These are phyloP conservation scores for Scytalopus superciliaris DNA, from an alignment of 2,113 vertebrate species.

Conservation along the genomic window DNA sequence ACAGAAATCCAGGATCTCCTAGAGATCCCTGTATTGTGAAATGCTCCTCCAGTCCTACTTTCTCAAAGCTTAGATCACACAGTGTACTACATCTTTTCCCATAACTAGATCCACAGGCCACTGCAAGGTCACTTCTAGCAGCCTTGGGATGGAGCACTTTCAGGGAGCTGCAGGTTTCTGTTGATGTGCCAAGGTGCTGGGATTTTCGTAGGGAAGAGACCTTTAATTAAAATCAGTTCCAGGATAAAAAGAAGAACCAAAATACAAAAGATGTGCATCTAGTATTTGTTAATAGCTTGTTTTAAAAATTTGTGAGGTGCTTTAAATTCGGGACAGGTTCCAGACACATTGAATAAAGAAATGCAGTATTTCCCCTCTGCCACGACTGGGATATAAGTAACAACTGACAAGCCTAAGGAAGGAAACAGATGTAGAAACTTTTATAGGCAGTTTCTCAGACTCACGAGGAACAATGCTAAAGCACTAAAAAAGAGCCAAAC, in stretches of 20 bases:
- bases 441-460: constrained; percentile 14
- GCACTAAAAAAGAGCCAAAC: background rate
- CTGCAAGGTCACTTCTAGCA: background rate
- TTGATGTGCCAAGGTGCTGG: background rate
- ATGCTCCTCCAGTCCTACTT: background rate
- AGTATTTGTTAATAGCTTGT: constrained; percentile 2
- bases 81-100: background rate
- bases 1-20: background rate
- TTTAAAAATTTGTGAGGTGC: constrained; percentile 4
- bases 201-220: background rate
- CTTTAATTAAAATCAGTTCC: background rate
- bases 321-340: background rate
- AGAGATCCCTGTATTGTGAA: background rate
- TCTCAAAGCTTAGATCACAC: background rate
- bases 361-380: background rate
- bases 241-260: background rate
- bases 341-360: background rate
- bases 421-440: constrained; percentile 65
- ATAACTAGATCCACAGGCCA: background rate
- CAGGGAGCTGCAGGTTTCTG: background rate
- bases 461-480: constrained; percentile 14
- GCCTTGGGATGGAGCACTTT: background rate
- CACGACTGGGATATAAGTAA: constrained; percentile 6
- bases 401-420: constrained; percentile 41
- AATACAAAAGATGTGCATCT: background rate